Conservation (phyloP, 2,888 invertebrate species). For the Eucera pruinosa region DNA sequence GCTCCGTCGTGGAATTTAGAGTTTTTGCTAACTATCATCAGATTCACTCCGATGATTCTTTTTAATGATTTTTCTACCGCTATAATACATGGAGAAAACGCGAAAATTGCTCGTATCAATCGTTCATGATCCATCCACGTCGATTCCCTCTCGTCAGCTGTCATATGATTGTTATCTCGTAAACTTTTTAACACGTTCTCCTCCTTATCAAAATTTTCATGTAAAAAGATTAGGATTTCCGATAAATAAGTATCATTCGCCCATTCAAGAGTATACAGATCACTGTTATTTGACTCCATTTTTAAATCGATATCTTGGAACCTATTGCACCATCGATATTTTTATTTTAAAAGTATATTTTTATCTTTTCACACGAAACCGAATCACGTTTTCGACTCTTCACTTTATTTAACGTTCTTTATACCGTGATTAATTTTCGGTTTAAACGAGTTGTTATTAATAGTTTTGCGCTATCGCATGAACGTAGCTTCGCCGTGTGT, state of each 20-base stretch:
- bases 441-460: too few species aligned
- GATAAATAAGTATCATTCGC: slow-evolving; percentile 44
- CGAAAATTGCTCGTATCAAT: slow-evolving; percentile 54
- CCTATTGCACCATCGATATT: not conserved
- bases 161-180: slow-evolving; percentile 8
- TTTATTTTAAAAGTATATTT: not conserved
- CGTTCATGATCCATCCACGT: slow-evolving; percentile 67
- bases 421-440: too few species aligned
- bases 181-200: slow-evolving; percentile 70
- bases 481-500: too few species aligned
- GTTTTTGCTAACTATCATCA: slow-evolving; percentile 64
- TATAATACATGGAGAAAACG: slow-evolving; percentile 63
- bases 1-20: slow-evolving; percentile 32
- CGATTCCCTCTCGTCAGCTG: slow-evolving; percentile 42
- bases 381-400: not conserved
- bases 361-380: not conserved
- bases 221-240: slow-evolving; percentile 59
- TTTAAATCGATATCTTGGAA: not conserved
- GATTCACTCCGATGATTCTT: slow-evolving; percentile 63
- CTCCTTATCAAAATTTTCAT: slow-evolving; percentile 69
- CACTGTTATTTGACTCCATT: slow-evolving; percentile 20
- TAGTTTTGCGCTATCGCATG: too few species aligned
- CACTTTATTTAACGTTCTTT: too few species aligned
- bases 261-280: slow-evolving; percentile 35
- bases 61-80: slow-evolving; percentile 39